phyloP scores from a whole-genome alignment of 2,113 vertebrate species.

The Grammomys dolichurus region DNA sequence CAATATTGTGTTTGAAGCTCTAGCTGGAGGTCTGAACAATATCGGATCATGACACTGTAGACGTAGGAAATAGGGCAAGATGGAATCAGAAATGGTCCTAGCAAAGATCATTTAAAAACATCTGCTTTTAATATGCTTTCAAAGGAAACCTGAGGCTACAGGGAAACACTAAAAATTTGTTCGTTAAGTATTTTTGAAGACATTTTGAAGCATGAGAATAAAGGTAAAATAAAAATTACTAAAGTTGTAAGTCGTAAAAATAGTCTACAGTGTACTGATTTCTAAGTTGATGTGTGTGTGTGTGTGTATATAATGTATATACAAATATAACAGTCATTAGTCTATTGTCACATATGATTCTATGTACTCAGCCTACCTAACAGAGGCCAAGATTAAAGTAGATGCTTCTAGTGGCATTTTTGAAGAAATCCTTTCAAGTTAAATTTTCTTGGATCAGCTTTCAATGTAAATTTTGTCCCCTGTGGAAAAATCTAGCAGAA shows the following conservation, averaged over 20 bases:
- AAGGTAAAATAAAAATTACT: constrained; percentile 45
- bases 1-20: neutral
- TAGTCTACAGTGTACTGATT: constrained; percentile 3
- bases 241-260: constrained; percentile 17
- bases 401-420: neutral
- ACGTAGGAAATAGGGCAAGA: neutral
- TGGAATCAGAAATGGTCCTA: neutral
- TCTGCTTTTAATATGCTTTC: neutral
- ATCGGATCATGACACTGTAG: neutral
- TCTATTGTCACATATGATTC: neutral
- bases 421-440: constrained; percentile 37
- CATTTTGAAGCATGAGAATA: neutral
- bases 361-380: neutral
- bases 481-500: constrained; percentile 35
- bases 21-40: neutral
- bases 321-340: neutral
- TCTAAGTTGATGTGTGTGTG: constrained; percentile 35
- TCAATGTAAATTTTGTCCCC: constrained; percentile 67
- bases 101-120: neutral
- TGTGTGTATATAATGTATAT: neutral
- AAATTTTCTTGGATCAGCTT: constrained; percentile 73
- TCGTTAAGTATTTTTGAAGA: constrained; percentile 12
- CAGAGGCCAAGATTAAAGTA: constrained; percentile 13
- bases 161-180: neutral
- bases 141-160: neutral